phyloP scores from a whole-genome alignment of 1,140 invertebrate genomes.

The Drosophila persimilis region DNA sequence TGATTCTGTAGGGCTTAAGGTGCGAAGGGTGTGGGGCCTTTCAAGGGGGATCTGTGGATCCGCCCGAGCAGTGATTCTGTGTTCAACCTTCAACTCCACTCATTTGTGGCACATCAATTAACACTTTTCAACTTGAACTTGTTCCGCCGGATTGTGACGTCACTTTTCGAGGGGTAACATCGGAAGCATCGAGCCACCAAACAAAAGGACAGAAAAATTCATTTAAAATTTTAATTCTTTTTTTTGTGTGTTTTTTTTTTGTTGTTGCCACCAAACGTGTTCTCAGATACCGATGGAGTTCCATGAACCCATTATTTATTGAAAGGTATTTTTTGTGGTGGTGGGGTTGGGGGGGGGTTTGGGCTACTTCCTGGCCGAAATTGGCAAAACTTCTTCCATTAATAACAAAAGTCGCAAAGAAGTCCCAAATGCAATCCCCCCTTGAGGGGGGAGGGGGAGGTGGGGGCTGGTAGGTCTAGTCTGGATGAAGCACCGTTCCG shows the following conservation, averaged over 20 bases:
- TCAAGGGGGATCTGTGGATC: too few relatives aligned
- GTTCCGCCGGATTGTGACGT: slow-evolving; percentile 50
- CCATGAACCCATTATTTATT: slow-evolving; percentile 44
- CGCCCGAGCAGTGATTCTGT: slow-evolving; percentile 10
- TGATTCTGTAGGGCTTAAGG: slow-evolving; percentile 17
- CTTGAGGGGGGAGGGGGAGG: too few relatives aligned
- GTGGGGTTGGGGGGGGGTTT: too few relatives aligned
- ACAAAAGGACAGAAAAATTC: slow-evolving; percentile 34
- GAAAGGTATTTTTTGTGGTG: slow-evolving; percentile 19
- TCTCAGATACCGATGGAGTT: slow-evolving; percentile 29
- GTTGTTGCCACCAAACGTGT: slow-evolving; percentile 23
- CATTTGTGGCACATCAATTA: slow-evolving; percentile 61
- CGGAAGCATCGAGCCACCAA: slow-evolving; percentile 25
- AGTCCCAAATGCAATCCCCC: slow-evolving; percentile 18
- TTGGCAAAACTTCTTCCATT: slow-evolving; percentile 44
- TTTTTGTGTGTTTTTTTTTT: slow-evolving; percentile 10
- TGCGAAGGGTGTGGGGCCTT: slow-evolving; percentile 14
- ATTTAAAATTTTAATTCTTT: slow-evolving; percentile 68
- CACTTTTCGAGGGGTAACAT: slow-evolving; percentile 10
- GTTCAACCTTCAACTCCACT: slow-evolving; percentile 22
- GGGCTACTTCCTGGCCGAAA: slow-evolving; percentile 33
- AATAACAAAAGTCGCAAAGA: slow-evolving; percentile 40
- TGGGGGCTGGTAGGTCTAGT: too few relatives aligned
- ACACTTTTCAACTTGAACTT: slow-evolving; percentile 70
- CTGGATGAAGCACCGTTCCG: slow-evolving; percentile 53